Conservation (phyloP, 2,888 invertebrate species). For the Crossocerus cetratus region DNA sequence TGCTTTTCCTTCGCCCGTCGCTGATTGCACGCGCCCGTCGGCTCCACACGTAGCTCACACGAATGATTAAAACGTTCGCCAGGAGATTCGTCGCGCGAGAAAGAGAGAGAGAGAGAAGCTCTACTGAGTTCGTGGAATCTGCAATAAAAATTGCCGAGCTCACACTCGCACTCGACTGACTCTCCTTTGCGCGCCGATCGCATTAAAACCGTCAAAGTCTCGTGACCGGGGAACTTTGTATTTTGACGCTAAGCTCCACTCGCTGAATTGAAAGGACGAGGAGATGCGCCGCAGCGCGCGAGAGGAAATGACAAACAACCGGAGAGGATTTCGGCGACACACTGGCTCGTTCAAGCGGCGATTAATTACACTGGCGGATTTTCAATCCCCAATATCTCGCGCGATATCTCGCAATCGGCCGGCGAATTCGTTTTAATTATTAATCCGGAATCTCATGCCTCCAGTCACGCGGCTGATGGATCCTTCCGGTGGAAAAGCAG, state of each 20-base stretch:
- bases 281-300: not conserved
- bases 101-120: no score
- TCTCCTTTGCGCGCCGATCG: slow-evolving; percentile 14
- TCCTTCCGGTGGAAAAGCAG: no score
- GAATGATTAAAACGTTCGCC: slow-evolving; percentile 16
- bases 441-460: no score
- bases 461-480: no score
- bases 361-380: no score
- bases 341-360: no score
- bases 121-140: slow-evolving; percentile 20
- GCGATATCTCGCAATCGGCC: no score
- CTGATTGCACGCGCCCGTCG: no score
- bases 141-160: slow-evolving; percentile 21
- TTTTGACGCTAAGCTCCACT: slow-evolving; percentile 6
- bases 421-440: no score
- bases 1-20: slow-evolving; percentile 5
- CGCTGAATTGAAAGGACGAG: slow-evolving; percentile 7
- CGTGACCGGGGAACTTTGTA: slow-evolving; percentile 8
- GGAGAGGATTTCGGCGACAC: not conserved
- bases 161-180: slow-evolving; percentile 1
- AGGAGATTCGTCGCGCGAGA: slow-evolving; percentile 4
- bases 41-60: no score
- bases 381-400: no score
- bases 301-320: not conserved
- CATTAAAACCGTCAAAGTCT: slow-evolving; percentile 13